Percentiles rank a stretch among this genome's conserved stretches.
These are phyloP conservation scores for Ochotona princeps DNA, from an alignment of 2,113 vertebrate species.

Conservation along the genomic window DNA sequence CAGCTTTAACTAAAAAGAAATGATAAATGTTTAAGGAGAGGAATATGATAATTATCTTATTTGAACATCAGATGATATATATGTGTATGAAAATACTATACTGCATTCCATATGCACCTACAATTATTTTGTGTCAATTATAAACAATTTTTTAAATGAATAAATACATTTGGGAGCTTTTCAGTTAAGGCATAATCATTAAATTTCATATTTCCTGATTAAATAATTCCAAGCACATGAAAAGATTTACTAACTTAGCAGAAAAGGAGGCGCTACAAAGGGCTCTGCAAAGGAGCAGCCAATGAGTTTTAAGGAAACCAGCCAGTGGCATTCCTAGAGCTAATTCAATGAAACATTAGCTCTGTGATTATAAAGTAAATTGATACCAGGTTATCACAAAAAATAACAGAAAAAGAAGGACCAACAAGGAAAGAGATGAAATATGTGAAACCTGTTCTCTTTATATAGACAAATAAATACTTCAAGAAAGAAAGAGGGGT, in stretches of 20 bases:
- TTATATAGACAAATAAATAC: neutral
- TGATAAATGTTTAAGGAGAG: too few species aligned
- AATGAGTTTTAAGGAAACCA: neutral
- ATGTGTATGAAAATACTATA: too few species aligned
- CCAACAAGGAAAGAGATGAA: neutral
- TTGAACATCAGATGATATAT: too few species aligned
- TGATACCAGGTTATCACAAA: too few species aligned
- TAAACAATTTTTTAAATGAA: too few species aligned
- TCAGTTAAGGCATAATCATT: neutral
- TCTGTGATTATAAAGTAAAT: too few species aligned
- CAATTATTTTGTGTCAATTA: too few species aligned
- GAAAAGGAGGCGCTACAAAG: neutral
- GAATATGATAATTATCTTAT: too few species aligned
- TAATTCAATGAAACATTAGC: too few species aligned
- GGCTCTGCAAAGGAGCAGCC: neutral
- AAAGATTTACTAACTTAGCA: neutral
- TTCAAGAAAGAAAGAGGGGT: neutral
- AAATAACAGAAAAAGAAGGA: neutral
- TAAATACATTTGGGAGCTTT: constrained; percentile 6
- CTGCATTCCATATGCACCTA: too few species aligned
- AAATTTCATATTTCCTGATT: neutral
- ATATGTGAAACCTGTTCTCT: too few species aligned
- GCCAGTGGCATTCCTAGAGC: neutral
- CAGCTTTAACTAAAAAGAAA: too few species aligned
- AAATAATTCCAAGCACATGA: neutral